phyloP scores from a whole-genome alignment of 1,140 invertebrate species.

The Onthophagus taurus region DNA sequence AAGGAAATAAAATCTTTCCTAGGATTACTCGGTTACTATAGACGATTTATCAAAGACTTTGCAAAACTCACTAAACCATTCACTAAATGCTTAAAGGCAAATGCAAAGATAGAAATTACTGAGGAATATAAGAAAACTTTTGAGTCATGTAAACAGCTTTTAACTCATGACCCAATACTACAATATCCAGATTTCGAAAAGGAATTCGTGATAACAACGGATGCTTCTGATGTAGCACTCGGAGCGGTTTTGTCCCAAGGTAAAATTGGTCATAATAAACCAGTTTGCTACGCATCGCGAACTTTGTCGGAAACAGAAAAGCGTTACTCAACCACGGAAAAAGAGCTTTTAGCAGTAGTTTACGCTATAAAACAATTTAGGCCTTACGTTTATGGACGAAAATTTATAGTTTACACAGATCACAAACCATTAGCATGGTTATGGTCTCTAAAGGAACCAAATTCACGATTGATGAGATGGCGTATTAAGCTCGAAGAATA shows the following conservation, averaged over 20 bases:
- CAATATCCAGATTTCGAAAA: constrained; percentile 26
- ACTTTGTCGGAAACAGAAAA: constrained; percentile 25
- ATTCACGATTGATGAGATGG: constrained; percentile 8
- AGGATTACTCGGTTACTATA: constrained; percentile 37
- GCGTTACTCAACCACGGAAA: constrained; percentile 33
- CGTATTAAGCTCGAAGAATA: constrained; percentile 35
- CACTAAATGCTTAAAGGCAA: constrained; percentile 16
- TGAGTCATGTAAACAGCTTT: background rate
- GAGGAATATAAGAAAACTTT: constrained; percentile 2
- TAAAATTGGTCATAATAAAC: constrained; percentile 14
- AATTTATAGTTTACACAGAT: constrained; percentile 5
- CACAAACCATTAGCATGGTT: background rate
- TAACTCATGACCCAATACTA: background rate
- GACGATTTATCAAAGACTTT: constrained; percentile 26
- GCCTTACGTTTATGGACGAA: constrained; percentile 31
- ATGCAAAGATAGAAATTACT: constrained; percentile 2
- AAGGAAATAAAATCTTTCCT: constrained; percentile 37
- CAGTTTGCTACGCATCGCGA: constrained; percentile 32
- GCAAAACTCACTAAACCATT: constrained; percentile 16
- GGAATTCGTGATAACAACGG: constrained; percentile 8
- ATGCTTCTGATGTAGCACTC: constrained; percentile 30
- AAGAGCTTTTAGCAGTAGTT: constrained; percentile 29
- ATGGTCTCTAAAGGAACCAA: constrained; percentile 7
- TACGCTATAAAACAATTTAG: constrained; percentile 22
- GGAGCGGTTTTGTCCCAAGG: constrained; percentile 42